These are phyloP conservation scores for Priocnemis perturbator DNA, from an alignment of 2,888 invertebrate species.

Conservation along the genomic window DNA sequence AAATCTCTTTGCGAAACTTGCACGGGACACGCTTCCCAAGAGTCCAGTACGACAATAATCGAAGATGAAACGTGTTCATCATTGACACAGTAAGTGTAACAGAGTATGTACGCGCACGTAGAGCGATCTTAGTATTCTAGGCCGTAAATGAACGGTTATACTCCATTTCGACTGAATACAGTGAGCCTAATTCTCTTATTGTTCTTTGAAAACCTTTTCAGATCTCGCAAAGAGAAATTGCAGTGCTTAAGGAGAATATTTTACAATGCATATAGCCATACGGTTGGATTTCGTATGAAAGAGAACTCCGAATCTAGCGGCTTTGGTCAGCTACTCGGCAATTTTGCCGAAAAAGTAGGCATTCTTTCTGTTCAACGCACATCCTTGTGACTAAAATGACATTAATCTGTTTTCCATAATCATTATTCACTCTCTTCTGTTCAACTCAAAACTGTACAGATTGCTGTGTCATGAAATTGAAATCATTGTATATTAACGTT, in stretches of 20 bases:
- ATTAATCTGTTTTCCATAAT: constrained; percentile 41
- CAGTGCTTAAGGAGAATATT: constrained; percentile 78
- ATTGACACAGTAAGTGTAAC: constrained; percentile 58
- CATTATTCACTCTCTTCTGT: constrained; percentile 56
- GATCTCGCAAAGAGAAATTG: constrained; percentile 77
- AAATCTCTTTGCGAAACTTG: constrained; percentile 64
- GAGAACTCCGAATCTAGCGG: constrained; percentile 76
- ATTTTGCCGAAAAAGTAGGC: constrained; percentile 77
- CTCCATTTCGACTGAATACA: background rate
- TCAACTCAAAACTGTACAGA: constrained; percentile 61
- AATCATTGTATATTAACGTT: constrained; percentile 65
- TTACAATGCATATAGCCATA: constrained; percentile 77
- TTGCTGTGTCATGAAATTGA: constrained; percentile 53
- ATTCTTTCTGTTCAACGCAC: constrained; percentile 73
- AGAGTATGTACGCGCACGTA: too few species aligned
- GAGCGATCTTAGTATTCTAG: too few species aligned
- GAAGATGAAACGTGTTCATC: constrained; percentile 71
- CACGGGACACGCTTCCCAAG: constrained; percentile 72
- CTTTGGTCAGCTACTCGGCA: constrained; percentile 77
- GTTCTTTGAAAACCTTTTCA: constrained; percentile 46
- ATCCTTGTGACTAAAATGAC: constrained; percentile 68
- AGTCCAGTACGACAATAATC: constrained; percentile 74
- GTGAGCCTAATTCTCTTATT: background rate
- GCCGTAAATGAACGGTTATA: too few species aligned
- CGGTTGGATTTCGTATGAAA: constrained; percentile 77